phyloP scores from a whole-genome alignment of 2,888 invertebrate genomes.

The Pristionchus japonicus region DNA sequence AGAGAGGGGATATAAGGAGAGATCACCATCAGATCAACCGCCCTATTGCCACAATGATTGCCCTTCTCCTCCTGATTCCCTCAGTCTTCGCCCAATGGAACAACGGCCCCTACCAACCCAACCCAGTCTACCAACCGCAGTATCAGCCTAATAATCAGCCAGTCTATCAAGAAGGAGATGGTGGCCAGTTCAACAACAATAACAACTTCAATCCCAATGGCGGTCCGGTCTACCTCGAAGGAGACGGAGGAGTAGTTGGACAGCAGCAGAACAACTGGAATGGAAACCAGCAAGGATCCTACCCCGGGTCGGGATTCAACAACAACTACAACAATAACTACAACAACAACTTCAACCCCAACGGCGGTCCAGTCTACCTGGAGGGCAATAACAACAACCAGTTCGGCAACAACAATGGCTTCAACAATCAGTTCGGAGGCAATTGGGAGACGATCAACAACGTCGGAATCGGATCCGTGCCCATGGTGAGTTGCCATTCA shows the following conservation, averaged over 20 bases:
- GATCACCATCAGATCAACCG: background rate
- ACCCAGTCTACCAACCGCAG: background rate
- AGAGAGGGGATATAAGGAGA: background rate
- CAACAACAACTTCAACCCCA: background rate
- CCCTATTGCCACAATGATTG: background rate
- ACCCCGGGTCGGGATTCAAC: background rate
- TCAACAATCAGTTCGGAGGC: background rate
- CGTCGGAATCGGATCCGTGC: background rate
- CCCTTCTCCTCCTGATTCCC: background rate
- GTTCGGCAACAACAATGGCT: background rate
- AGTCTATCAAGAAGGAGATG: too few species aligned
- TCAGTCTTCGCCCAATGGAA: constrained; percentile 10
- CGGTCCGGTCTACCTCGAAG: background rate
- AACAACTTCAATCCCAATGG: background rate
- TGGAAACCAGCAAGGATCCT: background rate
- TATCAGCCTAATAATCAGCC: background rate
- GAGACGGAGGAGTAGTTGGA: background rate
- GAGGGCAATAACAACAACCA: too few species aligned
- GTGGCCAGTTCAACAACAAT: background rate
- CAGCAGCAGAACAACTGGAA: constrained; percentile 2
- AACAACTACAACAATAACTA: background rate
- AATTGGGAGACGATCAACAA: constrained; percentile 8
- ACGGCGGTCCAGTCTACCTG: too few species aligned
- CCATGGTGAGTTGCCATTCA: background rate
- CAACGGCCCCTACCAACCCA: constrained; percentile 2